Conservation (phyloP, 37 sponge, comb jelly and placozoan genomes). For the Agelas oroides region DNA sequence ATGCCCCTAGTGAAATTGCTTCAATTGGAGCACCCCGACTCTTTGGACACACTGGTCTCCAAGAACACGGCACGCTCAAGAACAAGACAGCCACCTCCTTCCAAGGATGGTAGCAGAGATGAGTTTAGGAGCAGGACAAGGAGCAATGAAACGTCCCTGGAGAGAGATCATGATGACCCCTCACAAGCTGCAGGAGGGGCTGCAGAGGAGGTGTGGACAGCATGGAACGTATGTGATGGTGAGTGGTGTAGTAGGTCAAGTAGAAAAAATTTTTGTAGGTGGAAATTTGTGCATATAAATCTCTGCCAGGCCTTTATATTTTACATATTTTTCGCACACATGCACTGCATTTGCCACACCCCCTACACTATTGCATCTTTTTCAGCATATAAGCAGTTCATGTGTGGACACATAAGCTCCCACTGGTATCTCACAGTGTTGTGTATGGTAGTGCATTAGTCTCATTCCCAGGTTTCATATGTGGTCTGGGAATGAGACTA, state of each 20-base stretch:
- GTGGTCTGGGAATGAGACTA: too few species aligned
- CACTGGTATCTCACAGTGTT: too few species aligned
- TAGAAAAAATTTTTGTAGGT: not conserved
- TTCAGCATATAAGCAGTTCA: too few species aligned
- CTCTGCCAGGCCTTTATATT: too few species aligned
- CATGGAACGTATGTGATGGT: constrained; percentile 97
- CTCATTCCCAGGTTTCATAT: too few species aligned
- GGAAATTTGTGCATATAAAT: too few species aligned
- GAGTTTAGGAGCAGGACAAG: not conserved
- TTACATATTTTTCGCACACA: too few species aligned
- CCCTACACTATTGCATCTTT: too few species aligned
- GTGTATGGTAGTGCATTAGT: too few species aligned
- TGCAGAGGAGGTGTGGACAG: constrained; percentile 67
- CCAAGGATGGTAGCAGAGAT: not conserved
- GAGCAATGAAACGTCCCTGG: not conserved
- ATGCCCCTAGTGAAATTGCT: constrained; percentile 78
- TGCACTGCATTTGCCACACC: too few species aligned
- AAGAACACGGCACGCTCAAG: not conserved
- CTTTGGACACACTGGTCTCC: not conserved
- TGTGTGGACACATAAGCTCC: too few species aligned
- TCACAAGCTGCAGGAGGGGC: not conserved
- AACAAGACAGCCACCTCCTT: too few species aligned
- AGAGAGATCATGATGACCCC: not conserved
- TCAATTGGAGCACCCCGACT: constrained; percentile 72
- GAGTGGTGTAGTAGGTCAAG: not conserved